These are phyloP conservation scores for Caenorhabditis tropicalis DNA, from an alignment of 1,140 invertebrate species.

Conservation along the genomic window DNA sequence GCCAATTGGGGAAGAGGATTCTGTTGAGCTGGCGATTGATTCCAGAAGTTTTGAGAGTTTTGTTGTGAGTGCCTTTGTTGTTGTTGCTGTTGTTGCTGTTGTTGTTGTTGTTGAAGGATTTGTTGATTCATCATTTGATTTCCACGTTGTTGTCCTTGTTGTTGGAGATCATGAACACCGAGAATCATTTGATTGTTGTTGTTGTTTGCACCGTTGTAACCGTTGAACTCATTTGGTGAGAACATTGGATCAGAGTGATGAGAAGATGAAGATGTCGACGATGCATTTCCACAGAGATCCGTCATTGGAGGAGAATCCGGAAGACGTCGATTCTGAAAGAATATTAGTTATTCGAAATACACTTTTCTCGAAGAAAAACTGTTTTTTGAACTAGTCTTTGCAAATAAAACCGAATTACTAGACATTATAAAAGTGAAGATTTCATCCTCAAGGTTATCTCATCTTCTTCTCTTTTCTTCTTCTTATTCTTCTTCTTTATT, in stretches of 20 bases:
- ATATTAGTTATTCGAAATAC: neutral
- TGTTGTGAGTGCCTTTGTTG: neutral
- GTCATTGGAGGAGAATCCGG: slow-evolving; percentile 64
- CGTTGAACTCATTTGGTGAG: slow-evolving; percentile 25
- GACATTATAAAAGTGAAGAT: slow-evolving; percentile 14
- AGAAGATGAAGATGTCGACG: slow-evolving; percentile 58
- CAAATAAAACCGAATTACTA: neutral
- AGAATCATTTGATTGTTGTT: slow-evolving; percentile 34
- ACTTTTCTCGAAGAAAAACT: neutral
- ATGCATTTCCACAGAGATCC: slow-evolving; percentile 63
- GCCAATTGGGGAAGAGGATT: neutral
- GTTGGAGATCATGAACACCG: neutral
- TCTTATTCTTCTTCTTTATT: neutral
- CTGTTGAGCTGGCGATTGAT: neutral
- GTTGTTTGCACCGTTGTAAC: neutral
- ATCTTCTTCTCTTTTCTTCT: neutral
- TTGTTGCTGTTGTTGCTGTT: neutral
- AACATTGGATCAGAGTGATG: slow-evolving; percentile 35
- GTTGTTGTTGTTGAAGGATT: neutral
- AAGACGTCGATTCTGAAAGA: neutral
- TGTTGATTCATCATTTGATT: slow-evolving; percentile 10
- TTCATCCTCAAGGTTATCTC: slow-evolving; percentile 24
- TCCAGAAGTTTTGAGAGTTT: neutral
- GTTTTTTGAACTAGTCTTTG: neutral
- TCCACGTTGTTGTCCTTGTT: slow-evolving; percentile 11